A percentile compares a stretch with the other conserved stretches of the same genome.
Evolutionary conservation across 2,113 vertebrate species (phyloP).

Genomic region (Lipophrys pholis): DNA sequence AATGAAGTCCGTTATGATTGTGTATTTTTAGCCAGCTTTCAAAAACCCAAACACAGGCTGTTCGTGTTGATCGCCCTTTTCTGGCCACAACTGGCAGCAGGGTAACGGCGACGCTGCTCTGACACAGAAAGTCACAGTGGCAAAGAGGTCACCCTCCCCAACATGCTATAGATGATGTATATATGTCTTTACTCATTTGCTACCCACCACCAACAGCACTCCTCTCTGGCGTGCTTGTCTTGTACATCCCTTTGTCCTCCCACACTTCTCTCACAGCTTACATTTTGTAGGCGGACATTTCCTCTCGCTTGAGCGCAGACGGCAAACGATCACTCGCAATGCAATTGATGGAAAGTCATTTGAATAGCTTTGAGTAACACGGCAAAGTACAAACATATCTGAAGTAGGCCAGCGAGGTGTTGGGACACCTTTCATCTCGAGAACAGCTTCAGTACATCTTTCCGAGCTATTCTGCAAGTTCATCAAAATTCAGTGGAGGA

Average conservation of each 20-base stretch:
- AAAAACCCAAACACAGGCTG: conserved; percentile 54
- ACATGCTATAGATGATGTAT: not conserved
- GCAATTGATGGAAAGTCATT: conserved; percentile 8
- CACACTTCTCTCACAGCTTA: conserved; percentile 8
- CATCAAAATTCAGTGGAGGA: too few relatives aligned
- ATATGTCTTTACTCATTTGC: conserved; percentile 33
- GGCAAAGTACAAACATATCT: too few relatives aligned
- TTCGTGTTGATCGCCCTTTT: too few relatives aligned
- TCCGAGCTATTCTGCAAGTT: too few relatives aligned
- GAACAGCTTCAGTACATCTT: too few relatives aligned
- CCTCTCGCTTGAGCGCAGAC: conserved; percentile 21
- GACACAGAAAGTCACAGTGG: conserved; percentile 48
- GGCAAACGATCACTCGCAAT: conserved; percentile 25
- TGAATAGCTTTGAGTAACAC: not conserved
- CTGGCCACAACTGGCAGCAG: not conserved
- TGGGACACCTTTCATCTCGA: too few relatives aligned
- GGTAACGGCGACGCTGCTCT: conserved; percentile 19
- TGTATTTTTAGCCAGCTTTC: conserved; percentile 68
- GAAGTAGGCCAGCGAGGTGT: too few relatives aligned
- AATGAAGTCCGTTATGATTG: conserved; percentile 56
- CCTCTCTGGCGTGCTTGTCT: conserved; percentile 22
- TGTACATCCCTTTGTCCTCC: conserved; percentile 27
- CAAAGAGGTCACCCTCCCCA: conserved; percentile 35
- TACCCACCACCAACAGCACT: not conserved
- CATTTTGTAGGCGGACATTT: conserved; percentile 21